phyloP scores from a whole-genome alignment of 2,888 invertebrate genomes.

The Hirtodrosophila duncani region DNA sequence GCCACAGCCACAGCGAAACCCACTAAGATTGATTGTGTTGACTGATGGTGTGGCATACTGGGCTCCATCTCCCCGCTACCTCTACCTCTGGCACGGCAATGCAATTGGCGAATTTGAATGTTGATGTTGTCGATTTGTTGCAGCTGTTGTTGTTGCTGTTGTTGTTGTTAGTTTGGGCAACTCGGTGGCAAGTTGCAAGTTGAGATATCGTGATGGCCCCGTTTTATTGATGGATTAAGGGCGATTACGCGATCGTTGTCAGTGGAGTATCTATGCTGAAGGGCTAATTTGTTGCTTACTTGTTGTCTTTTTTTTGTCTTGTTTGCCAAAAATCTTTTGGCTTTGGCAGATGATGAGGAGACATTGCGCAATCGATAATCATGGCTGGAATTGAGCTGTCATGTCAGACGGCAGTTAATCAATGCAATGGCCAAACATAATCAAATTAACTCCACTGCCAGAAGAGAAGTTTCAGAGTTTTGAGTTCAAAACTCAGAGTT shows the following conservation, averaged over 20 bases:
- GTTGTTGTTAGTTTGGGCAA: slow-evolving; percentile 29
- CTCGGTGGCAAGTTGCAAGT: slow-evolving; percentile 52
- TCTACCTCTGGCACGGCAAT: slow-evolving; percentile 29
- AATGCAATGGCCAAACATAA: slow-evolving; percentile 72
- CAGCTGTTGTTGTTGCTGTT: background rate
- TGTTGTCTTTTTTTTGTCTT: slow-evolving; percentile 52
- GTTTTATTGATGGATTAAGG: slow-evolving; percentile 77
- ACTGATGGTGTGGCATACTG: slow-evolving; percentile 71
- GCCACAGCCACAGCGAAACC: background rate
- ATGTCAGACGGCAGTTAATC: slow-evolving; percentile 77
- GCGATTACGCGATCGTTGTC: slow-evolving; percentile 77
- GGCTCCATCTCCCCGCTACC: slow-evolving; percentile 19
- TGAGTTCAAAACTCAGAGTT: too few species aligned
- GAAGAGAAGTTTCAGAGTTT: slow-evolving; percentile 54
- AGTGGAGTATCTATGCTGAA: slow-evolving; percentile 56
- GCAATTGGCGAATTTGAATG: slow-evolving; percentile 69
- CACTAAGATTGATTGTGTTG: slow-evolving; percentile 68
- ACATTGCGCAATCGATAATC: slow-evolving; percentile 74
- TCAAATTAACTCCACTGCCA: slow-evolving; percentile 70
- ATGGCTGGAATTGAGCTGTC: slow-evolving; percentile 76
- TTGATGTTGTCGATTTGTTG: slow-evolving; percentile 59
- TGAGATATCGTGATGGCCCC: slow-evolving; percentile 76
- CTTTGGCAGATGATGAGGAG: slow-evolving; percentile 30
- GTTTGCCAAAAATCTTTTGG: slow-evolving; percentile 33
- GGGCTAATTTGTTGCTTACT: slow-evolving; percentile 44